Percentiles rank a stretch among this genome's conserved stretches.
phyloP scores from a whole-genome alignment of 2,888 invertebrate species.

The Odontocerum albicorne region DNA sequence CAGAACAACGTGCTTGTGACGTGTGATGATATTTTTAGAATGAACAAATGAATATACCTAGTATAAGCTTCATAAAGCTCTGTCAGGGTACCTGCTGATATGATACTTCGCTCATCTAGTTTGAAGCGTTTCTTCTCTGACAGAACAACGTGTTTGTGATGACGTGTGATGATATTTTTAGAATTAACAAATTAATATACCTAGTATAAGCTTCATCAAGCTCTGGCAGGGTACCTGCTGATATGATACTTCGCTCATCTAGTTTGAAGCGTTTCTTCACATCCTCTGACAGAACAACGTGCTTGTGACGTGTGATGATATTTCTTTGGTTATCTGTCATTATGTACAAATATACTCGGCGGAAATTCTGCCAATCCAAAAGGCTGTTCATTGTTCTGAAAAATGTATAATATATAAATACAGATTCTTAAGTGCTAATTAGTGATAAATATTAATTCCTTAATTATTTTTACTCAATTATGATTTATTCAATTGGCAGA shows the following conservation, averaged over 20 bases:
- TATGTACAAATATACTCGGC: conserved; percentile 86
- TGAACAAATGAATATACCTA: no score
- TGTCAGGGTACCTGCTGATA: no score
- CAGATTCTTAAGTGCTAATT: neutral
- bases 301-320: conserved; percentile 82
- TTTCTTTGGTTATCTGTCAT: conserved; percentile 93
- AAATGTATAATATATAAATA: neutral
- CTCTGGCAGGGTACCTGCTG: conserved; percentile 84
- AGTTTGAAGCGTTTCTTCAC: conserved; percentile 67
- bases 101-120: no score
- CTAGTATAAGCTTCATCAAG: conserved; percentile 89
- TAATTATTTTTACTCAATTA: neutral
- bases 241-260: conserved; percentile 80
- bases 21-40: conserved; percentile 83
- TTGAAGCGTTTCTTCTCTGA: no score
- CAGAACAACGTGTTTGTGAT: no score
- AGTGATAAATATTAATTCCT: neutral
- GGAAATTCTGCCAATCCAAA: conserved; percentile 85
- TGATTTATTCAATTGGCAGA: no score
- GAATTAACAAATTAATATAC: no score
- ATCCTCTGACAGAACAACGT: conserved; percentile 73
- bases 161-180: no score
- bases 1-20: conserved; percentile 76
- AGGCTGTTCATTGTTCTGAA: conserved; percentile 77
- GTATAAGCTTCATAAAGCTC: no score